A percentile compares a stretch with the other conserved stretches of the same genome.
Evolutionary conservation across 2,113 vertebrate genomes (phyloP).

Genomic region (Aphelocoma coerulescens): DNA sequence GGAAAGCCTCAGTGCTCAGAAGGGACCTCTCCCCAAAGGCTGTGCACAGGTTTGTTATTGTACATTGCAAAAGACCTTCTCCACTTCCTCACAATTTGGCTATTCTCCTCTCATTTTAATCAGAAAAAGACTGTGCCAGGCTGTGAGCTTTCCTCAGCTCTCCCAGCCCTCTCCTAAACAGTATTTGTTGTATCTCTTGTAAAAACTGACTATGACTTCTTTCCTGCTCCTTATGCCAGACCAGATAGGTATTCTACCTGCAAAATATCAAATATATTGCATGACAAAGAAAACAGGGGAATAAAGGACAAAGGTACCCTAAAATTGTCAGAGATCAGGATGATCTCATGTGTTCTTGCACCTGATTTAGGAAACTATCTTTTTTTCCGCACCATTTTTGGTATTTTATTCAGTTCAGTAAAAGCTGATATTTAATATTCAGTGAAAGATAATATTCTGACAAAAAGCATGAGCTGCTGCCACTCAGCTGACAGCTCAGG

Average conservation of each 20-base stretch:
- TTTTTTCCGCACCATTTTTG: neutral
- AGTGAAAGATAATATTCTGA: neutral
- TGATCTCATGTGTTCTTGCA: neutral
- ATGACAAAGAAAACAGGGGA: neutral
- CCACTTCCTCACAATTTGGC: neutral
- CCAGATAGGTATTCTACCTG: neutral
- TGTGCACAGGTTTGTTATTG: neutral
- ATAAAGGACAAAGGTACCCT: neutral
- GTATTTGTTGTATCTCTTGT: neutral
- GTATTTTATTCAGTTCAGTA: neutral
- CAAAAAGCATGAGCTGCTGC: neutral
- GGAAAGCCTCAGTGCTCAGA: neutral
- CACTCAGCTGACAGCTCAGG: neutral
- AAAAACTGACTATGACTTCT: neutral
- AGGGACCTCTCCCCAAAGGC: neutral
- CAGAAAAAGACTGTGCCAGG: neutral
- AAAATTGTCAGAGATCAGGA: neutral
- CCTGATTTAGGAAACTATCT: neutral
- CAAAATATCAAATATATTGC: neutral
- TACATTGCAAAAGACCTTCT: neutral
- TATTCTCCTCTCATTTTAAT: neutral
- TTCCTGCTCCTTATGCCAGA: neutral
- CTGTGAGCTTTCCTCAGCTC: neutral
- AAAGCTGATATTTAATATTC: neutral
- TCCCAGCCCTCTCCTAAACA: neutral